Percentiles rank a stretch among this genome's conserved stretches.
Conservation (phyloP, 2,113 vertebrate species). For the Ctenomys sociabilis region DNA sequence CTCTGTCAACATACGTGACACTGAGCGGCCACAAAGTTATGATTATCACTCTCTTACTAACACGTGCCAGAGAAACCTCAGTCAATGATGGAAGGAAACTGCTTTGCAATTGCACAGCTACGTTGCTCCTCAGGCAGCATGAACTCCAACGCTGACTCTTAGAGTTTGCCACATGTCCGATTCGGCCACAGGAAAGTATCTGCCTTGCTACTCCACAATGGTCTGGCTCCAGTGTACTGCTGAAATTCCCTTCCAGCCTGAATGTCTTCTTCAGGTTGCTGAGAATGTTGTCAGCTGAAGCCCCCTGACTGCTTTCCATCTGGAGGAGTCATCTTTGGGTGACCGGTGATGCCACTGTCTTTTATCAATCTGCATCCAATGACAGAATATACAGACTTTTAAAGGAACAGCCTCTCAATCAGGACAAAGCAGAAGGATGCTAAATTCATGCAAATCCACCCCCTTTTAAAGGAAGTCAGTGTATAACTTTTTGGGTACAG, state of each 20-base stretch:
- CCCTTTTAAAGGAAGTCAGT: background rate
- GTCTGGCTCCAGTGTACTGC: background rate
- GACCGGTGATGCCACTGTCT: too few species aligned
- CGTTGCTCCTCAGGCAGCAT: background rate
- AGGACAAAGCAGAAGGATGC: background rate
- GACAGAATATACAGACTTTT: background rate
- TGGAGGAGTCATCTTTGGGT: background rate
- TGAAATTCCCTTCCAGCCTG: background rate
- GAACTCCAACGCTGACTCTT: background rate
- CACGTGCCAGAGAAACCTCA: background rate
- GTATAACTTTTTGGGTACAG: background rate
- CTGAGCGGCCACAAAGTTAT: background rate
- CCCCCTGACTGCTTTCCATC: background rate
- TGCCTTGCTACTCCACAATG: background rate
- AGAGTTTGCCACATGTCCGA: background rate
- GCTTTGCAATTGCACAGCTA: background rate
- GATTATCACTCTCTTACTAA: rapidly evolving
- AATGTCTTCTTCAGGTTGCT: background rate
- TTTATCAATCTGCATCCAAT: background rate
- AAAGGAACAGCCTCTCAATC: background rate
- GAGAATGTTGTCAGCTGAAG: background rate
- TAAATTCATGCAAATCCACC: background rate
- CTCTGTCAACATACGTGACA: background rate
- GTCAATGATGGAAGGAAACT: background rate
- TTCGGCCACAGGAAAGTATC: background rate